These are phyloP conservation scores for Steatocranus sp. DNA, from an alignment of 2,797 vertebrate species.

Conservation along the genomic window DNA sequence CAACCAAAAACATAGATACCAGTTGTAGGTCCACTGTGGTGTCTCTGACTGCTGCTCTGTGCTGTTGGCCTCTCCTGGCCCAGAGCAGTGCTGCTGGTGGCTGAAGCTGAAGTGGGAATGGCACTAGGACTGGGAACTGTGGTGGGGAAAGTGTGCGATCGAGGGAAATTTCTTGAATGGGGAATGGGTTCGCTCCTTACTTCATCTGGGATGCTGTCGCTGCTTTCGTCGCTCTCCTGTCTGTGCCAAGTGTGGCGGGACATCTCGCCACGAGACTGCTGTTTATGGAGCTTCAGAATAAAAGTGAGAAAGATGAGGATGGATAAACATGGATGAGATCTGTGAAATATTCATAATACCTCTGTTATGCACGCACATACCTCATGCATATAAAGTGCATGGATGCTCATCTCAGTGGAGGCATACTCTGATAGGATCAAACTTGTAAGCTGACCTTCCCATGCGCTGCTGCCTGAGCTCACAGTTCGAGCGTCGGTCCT, in stretches of 20 bases:
- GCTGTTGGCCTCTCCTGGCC: conserved; percentile 77
- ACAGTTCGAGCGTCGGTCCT: conserved; percentile 88
- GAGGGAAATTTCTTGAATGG: conserved; percentile 65
- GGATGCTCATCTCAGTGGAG: conserved; percentile 97
- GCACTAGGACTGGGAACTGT: conserved; percentile 60
- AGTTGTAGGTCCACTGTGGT: conserved; percentile 76
- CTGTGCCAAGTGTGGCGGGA: conserved; percentile 95
- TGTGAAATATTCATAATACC: not conserved
- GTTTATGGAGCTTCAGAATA: conserved; percentile 79
- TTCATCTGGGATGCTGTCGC: conserved; percentile 87
- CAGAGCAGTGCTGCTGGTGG: conserved; percentile 26
- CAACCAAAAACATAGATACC: conserved; percentile 66
- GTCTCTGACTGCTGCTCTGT: conserved; percentile 77
- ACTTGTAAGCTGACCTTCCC: conserved; percentile 95
- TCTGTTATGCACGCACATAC: conserved; percentile 54
- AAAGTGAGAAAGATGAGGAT: not conserved
- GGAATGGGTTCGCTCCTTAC: conserved; percentile 59
- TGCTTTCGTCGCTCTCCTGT: conserved; percentile 93
- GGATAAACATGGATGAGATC: not conserved
- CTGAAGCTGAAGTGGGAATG: conserved; percentile 59
- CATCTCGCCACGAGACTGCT: conserved; percentile 86
- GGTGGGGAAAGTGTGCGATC: conserved; percentile 85
- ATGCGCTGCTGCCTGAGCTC: conserved; percentile 94
- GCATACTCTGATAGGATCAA: conserved; percentile 94
- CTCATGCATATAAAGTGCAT: conserved; percentile 97